These are phyloP conservation scores for Thunnus maccoyii DNA, from an alignment of 2,113 vertebrate species.

Conservation along the genomic window DNA sequence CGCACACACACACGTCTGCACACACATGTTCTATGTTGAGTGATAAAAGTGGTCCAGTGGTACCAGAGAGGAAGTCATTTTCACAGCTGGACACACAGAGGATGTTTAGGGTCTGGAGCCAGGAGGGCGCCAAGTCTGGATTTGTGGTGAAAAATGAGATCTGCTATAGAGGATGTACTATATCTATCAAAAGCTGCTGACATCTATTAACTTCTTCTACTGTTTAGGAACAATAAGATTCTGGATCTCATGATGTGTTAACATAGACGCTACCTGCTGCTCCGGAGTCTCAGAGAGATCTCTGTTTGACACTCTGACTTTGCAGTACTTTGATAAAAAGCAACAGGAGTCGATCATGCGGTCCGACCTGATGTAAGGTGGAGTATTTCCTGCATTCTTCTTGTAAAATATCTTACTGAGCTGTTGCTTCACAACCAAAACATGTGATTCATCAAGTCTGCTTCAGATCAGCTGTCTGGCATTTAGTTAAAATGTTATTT, in stretches of 20 bases:
- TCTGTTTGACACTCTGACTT: no score
- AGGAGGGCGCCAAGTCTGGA: background rate
- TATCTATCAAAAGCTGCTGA: no score
- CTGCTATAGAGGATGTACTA: background rate
- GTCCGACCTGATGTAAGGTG: background rate
- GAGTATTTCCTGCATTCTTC: background rate
- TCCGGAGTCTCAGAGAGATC: no score
- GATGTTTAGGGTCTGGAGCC: background rate
- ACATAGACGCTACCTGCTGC: no score
- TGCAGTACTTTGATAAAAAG: background rate
- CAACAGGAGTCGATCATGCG: background rate
- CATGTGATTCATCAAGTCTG: slow-evolving; percentile 1
- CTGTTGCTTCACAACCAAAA: slow-evolving; percentile 35
- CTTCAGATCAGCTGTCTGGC: slow-evolving; percentile 7
- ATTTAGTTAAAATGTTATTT: slow-evolving; percentile 2
- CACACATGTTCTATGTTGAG: background rate
- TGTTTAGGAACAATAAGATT: no score
- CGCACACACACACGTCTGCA: no score
- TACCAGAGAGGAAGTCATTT: slow-evolving; percentile 27
- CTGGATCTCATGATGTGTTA: no score
- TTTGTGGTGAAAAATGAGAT: background rate
- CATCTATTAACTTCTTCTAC: no score
- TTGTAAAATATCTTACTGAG: background rate
- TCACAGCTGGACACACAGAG: slow-evolving; percentile 39
- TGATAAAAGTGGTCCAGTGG: background rate